phyloP scores from a whole-genome alignment of 2,113 vertebrate species.

The Lamprologus speciosus region DNA sequence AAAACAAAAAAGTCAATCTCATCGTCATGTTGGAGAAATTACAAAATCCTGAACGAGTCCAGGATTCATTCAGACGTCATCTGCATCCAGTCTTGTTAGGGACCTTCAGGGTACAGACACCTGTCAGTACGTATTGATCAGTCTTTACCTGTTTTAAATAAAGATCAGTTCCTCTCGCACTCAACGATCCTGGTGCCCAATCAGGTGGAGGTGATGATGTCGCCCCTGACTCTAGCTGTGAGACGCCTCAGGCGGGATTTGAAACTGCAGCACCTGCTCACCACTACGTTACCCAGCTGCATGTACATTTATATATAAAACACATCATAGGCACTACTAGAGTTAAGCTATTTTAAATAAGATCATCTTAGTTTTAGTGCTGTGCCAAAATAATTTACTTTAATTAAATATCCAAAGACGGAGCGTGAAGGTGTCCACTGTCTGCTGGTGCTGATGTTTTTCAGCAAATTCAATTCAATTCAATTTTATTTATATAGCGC shows the following conservation, averaged over 20 bases:
- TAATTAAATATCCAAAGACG: not conserved
- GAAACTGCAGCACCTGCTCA: rapidly evolving
- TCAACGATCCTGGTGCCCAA: not conserved
- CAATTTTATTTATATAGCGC: too few relatives aligned
- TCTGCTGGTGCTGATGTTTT: not conserved
- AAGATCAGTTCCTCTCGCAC: rapidly evolving
- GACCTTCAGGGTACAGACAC: not conserved
- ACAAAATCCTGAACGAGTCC: not conserved
- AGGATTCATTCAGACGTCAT: rapidly evolving
- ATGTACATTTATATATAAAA: rapidly evolving
- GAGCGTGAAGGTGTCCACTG: not conserved
- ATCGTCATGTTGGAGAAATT: rapidly evolving
- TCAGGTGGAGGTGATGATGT: not conserved
- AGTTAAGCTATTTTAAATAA: not conserved
- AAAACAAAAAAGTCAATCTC: not conserved
- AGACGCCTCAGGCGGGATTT: rapidly evolving
- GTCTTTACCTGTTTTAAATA: not conserved
- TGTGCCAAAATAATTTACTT: rapidly evolving
- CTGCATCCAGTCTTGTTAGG: rapidly evolving
- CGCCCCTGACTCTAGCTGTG: rapidly evolving
- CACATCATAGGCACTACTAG: not conserved
- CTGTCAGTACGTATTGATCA: rapidly evolving
- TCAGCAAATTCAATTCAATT: too few relatives aligned
- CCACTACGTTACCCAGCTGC: not conserved
- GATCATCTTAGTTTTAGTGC: not conserved